phyloP scores from a whole-genome alignment of 1,140 invertebrate species.

The Apis laboriosa region DNA sequence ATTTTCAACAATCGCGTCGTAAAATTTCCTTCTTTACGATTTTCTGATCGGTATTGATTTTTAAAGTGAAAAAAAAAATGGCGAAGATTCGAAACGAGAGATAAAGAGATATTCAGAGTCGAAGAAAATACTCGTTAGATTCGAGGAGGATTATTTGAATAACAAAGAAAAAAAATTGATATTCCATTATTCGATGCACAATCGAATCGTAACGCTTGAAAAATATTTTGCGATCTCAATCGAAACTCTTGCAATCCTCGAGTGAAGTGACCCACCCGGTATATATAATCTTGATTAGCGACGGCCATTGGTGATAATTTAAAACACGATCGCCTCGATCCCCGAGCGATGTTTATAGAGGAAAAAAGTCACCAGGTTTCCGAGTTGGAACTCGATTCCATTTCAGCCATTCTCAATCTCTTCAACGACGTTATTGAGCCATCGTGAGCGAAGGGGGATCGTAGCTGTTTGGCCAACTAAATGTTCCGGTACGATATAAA shows the following conservation, averaged over 20 bases:
- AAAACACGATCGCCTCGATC: conserved; percentile 32
- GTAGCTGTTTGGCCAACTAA: not conserved
- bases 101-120: conserved; percentile 1
- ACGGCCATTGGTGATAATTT: not conserved
- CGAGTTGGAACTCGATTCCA: conserved; percentile 20
- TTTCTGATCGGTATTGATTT: not conserved
- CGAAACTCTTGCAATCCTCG: too few species aligned
- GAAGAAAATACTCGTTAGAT: too few species aligned
- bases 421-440: not conserved
- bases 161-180: too few species aligned
- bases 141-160: too few species aligned
- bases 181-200: too few species aligned
- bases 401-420: conserved; percentile 9
- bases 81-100: not conserved
- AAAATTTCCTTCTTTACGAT: not conserved
- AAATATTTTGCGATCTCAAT: too few species aligned
- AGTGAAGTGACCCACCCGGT: too few species aligned
- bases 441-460: not conserved
- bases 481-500: conserved; percentile 2
- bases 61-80: not conserved
- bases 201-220: too few species aligned
- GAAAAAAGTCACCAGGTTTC: not conserved
- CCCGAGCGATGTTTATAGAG: conserved; percentile 8
- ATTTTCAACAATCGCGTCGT: not conserved
- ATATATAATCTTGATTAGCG: too few species aligned